A percentile compares a stretch with the other conserved stretches of the same genome.
phyloP scores from a whole-genome alignment of 2,113 vertebrate genomes.

The Actinemys pallida region DNA sequence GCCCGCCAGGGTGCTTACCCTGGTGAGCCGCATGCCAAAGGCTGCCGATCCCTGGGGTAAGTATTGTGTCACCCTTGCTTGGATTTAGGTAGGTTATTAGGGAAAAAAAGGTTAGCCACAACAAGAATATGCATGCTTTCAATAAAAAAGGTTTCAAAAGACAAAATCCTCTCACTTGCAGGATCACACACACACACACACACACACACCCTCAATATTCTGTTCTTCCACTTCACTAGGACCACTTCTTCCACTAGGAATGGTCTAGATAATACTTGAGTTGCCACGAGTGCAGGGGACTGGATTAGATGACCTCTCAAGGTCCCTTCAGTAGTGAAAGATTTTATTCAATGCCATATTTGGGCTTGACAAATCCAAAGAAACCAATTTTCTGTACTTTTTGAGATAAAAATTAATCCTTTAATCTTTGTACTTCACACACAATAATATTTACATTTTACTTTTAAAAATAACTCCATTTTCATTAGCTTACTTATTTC shows the following conservation, averaged over 20 bases:
- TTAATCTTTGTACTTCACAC: not conserved
- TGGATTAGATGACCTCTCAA: too few relatives aligned
- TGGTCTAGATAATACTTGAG: too few relatives aligned
- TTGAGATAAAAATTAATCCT: not conserved
- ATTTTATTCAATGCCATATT: not conserved
- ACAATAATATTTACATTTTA: not conserved
- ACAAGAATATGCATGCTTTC: too few relatives aligned
- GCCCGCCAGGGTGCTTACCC: too few relatives aligned
- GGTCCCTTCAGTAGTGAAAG: not conserved
- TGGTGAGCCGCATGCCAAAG: too few relatives aligned
- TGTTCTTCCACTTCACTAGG: not conserved
- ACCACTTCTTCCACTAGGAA: too few relatives aligned
- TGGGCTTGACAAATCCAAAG: not conserved
- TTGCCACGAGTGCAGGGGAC: too few relatives aligned
- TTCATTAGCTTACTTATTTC: not conserved
- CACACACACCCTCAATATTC: not conserved
- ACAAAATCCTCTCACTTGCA: too few relatives aligned
- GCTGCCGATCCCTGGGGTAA: too few relatives aligned
- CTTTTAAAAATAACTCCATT: not conserved
- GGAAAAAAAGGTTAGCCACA: not conserved
- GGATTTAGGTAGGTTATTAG: not conserved
- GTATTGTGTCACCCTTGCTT: not conserved
- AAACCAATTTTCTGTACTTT: not conserved
- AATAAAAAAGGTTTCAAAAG: too few relatives aligned
- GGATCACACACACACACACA: not conserved